Evolutionary conservation across 1,140 invertebrate genomes (phyloP), one percentile per base, ranked within the genome.

Genomic region (Gryon sp.): DNA sequence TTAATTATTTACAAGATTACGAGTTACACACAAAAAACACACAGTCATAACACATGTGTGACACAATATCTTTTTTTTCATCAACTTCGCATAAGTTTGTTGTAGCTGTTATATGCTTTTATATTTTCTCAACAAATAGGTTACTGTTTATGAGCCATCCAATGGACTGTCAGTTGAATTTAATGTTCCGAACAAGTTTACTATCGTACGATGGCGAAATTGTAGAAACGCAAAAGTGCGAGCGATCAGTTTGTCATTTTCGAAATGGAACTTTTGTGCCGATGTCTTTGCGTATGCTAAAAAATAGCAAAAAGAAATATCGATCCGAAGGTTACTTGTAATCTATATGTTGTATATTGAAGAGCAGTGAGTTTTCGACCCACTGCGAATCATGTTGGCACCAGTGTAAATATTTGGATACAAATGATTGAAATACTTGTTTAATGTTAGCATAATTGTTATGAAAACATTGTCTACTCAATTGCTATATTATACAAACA

Each of bases 271-370:
- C 30, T 52, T 32, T 18, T 30, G 3, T 52, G 16, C n/a, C n/a
- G 18, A 12, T 9, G n/a, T 22, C n/a, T 11, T 52, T 40, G 0
- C n/a, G 15, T 19, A 19, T 6, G 15, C 14, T 16, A 52, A 34
- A 59, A 59, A 60, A 38, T 50, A 38, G 18, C 2, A 40, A 60
- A 52, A 52, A 34, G 20, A 45, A 45, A 36, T 59, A 70, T 70
- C 28, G 66, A 60, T 52, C 53, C 36, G 36, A 70, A 60, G 66
- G 55, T 70, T 70, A 70, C 48, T 28, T n/a, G 32, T 12, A 11
- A 3, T 34, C 32, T 11, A 34, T 11, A 24, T 7, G 7, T 24
- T 24, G 22, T 24, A 4, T 7, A 24, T 3, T 24, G 3, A 7
- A 24, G 22, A n/a, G n/a, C n/a, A n/a, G n/a, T n/a, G n/a, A n/a